phyloP scores from a whole-genome alignment of 2,888 invertebrate genomes.

The Tipula unca region DNA sequence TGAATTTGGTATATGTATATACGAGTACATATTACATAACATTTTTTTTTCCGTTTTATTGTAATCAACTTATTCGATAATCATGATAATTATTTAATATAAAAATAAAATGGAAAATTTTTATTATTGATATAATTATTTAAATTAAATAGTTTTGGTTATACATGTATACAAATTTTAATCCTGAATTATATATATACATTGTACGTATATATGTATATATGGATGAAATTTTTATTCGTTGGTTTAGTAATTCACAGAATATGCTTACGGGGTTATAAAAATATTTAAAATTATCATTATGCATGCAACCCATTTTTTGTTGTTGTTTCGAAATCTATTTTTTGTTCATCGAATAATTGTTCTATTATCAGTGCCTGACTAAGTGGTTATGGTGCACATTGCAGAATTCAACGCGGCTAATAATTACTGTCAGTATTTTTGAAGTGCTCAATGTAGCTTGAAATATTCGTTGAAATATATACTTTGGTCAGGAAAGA shows the following conservation, averaged over 20 bases:
- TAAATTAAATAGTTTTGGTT: neutral
- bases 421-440: too few relatives aligned
- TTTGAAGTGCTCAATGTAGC: too few relatives aligned
- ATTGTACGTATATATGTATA: too few relatives aligned
- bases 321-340: neutral
- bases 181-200: neutral
- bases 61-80: neutral
- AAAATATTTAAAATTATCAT: neutral
- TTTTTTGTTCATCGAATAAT: too few relatives aligned
- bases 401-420: too few relatives aligned
- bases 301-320: neutral
- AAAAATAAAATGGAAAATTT: neutral
- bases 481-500: too few relatives aligned
- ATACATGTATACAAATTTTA: neutral
- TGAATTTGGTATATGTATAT: neutral
- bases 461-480: too few relatives aligned
- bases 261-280: neutral
- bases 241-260: neutral
- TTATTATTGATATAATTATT: neutral
- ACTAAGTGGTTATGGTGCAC: too few relatives aligned
- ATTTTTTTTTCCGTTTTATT: neutral
- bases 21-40: too few relatives aligned
- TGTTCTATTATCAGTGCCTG: too few relatives aligned
- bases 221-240: neutral
- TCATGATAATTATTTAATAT: neutral